Percentiles rank a stretch among this genome's conserved stretches.
phyloP scores from a whole-genome alignment of 2,888 invertebrate genomes.

The Papilio elwesi region DNA sequence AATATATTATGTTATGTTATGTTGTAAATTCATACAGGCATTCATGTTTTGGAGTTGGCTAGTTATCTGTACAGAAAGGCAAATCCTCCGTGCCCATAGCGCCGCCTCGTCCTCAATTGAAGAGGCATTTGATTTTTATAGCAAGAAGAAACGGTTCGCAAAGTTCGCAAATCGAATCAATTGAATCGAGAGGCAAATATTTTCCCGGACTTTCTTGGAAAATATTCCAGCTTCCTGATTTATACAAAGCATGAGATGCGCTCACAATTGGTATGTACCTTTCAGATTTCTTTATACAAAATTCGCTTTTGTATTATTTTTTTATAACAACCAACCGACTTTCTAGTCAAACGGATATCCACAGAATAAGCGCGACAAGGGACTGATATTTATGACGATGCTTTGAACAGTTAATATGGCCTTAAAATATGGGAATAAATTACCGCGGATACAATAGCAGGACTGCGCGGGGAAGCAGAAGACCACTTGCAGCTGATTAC shows the following conservation, averaged over 20 bases:
- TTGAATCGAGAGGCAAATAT: slow-evolving; percentile 64
- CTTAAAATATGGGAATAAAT: no score
- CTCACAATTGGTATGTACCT: not conserved
- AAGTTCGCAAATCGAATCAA: slow-evolving; percentile 67
- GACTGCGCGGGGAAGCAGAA: no score
- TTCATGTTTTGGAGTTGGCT: not conserved
- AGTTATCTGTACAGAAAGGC: slow-evolving; percentile 7
- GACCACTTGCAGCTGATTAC: no score
- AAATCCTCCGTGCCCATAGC: not conserved
- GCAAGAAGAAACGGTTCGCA: slow-evolving; percentile 19
- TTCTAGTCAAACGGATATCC: no score
- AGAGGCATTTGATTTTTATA: slow-evolving; percentile 36
- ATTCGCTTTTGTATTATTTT: no score
- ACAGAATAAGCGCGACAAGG: no score
- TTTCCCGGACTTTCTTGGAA: slow-evolving; percentile 64
- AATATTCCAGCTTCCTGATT: slow-evolving; percentile 53
- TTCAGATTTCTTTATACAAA: not conserved
- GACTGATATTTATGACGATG: no score
- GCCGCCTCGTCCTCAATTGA: slow-evolving; percentile 21
- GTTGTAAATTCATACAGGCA: no score
- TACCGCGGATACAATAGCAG: no score
- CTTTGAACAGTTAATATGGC: no score
- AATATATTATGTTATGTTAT: no score
- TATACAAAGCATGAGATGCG: slow-evolving; percentile 10
- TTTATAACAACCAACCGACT: no score